Evolutionary conservation across 2,113 vertebrate genomes (phyloP).

Genomic region (Clarias macrocephalus): DNA sequence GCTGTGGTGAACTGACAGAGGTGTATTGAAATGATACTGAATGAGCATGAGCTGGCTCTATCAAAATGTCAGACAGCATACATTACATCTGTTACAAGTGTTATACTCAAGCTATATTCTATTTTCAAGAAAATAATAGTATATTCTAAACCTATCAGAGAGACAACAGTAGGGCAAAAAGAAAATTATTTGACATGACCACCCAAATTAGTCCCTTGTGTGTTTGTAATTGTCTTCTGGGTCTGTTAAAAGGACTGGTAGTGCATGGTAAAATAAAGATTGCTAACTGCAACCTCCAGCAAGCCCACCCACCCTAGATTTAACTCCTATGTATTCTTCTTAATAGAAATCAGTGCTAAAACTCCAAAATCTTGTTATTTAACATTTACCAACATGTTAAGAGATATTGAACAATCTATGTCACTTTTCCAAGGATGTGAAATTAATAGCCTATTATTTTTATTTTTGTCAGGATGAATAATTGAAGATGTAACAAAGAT

Average conservation of each 20-base stretch:
- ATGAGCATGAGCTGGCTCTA: not conserved
- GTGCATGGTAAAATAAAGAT: not conserved
- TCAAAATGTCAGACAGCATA: not conserved
- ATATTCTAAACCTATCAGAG: not conserved
- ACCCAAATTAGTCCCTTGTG: not conserved
- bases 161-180: not conserved
- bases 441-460: not conserved
- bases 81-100: not conserved
- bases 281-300: slow-evolving; percentile 43
- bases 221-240: not conserved
- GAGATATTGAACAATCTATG: not conserved
- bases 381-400: not conserved
- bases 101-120: not conserved
- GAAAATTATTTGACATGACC: not conserved
- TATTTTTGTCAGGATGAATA: slow-evolving; percentile 2
- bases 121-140: not conserved
- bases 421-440: not conserved
- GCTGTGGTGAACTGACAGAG: not conserved
- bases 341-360: not conserved
- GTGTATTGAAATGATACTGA: too few species aligned
- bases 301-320: slow-evolving; percentile 37
- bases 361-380: not conserved
- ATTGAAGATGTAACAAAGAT: slow-evolving; percentile 1
- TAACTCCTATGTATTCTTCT: slow-evolving; percentile 23
- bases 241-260: not conserved